These are phyloP conservation scores for Callinectes sapidus DNA, from an alignment of 2,888 invertebrate species.

Conservation along the genomic window DNA sequence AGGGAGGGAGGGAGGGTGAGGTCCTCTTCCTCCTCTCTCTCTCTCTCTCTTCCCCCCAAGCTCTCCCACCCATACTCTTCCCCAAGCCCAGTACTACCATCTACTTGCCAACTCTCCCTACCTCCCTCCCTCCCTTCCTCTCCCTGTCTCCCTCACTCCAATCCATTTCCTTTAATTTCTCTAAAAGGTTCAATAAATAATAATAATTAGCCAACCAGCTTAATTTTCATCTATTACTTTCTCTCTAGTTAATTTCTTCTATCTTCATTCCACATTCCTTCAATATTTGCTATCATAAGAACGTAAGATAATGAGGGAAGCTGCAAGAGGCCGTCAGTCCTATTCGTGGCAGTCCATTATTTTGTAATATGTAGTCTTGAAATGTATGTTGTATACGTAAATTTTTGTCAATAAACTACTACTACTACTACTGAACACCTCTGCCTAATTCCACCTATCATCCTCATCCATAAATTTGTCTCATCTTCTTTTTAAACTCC, in stretches of 20 bases:
- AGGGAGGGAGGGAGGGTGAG: conserved; percentile 2
- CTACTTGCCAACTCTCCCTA: background rate
- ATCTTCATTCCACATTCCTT: background rate
- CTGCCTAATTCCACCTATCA: no score
- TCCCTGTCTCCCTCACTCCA: background rate
- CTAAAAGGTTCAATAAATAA: background rate
- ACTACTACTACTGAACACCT: no score
- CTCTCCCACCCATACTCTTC: background rate
- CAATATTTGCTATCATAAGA: background rate
- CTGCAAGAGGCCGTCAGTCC: no score
- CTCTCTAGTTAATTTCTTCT: background rate
- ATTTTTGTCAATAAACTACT: no score
- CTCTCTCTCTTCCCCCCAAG: background rate
- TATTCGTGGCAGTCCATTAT: no score
- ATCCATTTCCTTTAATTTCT: background rate
- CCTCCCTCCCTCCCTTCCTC: background rate
- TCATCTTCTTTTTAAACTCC: no score
- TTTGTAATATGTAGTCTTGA: no score
- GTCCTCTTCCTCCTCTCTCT: background rate
- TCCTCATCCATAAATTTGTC: no score
- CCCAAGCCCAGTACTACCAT: background rate
- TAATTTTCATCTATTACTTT: background rate
- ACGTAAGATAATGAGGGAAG: no score
- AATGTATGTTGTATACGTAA: no score
- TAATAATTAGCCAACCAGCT: background rate